Evolutionary conservation across 2,797 vertebrate genomes (phyloP), one percentile per base, ranked within the genome.

Genomic region (Peromyscus aztecus): DNA sequence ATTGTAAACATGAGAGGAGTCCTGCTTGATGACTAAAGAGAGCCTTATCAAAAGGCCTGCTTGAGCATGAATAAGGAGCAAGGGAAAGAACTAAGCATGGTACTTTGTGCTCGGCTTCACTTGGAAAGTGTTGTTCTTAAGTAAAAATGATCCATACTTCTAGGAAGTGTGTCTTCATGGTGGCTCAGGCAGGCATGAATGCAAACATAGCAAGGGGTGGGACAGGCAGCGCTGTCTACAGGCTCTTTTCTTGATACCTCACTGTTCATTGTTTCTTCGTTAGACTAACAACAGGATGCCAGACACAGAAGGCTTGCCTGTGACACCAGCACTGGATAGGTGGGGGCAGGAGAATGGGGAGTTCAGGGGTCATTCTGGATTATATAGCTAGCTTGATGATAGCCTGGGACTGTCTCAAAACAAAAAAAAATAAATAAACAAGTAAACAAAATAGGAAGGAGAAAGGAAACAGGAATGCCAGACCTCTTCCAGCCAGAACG

Each of bases 121-220:
- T 97, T 43, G 88, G 65, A 69, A 92, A 71, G 67, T 34, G 27
- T 37, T 65, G 52, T 94, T 75, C 92, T 73, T 52, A 89, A n/a
- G 88, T 13, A 75, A 87, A 91, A 89, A 77, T 23, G 0, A 94
- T 95, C 78, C n/a, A 19, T 91, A 23, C 83, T 89, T 97, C 90
- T 84, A 91, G 90, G 93, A 86, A 34, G 46, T 8, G 10, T 49
- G 24, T 73, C 69, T 78, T 73, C 34, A 67, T 82, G 46, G 55
- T 65, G 87, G 14, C 10, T 59, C 83, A 95, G 43, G n/a, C 37
- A 87, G 14, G 19, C 52, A 69, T 37, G 9, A 78, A 63, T 91
- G 82, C 3, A 75, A 82, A 55, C 86, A 49, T 40, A 78, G 49
- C 13, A 55, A 52, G 46, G 17, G 31, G 23, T 23, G 52, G 40